Evolutionary conservation across 2,888 invertebrate species (phyloP).

Genomic region (Prosopocoilus inquinatus): DNA sequence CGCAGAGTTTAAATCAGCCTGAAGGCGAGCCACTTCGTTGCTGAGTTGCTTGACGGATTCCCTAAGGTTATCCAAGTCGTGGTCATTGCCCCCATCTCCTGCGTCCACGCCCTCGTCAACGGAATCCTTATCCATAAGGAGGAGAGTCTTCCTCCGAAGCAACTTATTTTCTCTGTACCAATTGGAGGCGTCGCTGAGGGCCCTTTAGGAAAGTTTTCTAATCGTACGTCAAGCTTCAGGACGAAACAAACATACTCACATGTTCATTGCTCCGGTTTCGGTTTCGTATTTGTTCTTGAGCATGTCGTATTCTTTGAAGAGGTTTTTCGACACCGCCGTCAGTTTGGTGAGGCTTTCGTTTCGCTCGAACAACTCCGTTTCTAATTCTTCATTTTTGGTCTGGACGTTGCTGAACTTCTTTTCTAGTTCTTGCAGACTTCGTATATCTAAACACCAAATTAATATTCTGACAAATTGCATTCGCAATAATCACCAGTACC

Average conservation of each 20-base stretch:
- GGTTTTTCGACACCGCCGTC: conserved; percentile 65
- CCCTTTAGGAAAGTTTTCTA: conserved; percentile 48
- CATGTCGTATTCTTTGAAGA: conserved; percentile 72
- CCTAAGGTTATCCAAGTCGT: conserved; percentile 67
- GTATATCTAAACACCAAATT: conserved; percentile 51
- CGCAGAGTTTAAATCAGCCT: conserved; percentile 64
- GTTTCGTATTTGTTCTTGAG: conserved; percentile 71
- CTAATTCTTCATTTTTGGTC: conserved; percentile 60
- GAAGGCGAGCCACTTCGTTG: conserved; percentile 62
- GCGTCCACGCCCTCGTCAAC: conserved; percentile 55
- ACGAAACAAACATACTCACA: conserved; percentile 44
- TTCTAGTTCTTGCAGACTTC: conserved; percentile 63
- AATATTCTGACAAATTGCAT: conserved; percentile 6
- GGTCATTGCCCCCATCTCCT: conserved; percentile 56
- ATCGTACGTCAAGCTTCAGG: background rate
- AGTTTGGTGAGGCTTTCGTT: conserved; percentile 63
- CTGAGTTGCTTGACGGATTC: conserved; percentile 66
- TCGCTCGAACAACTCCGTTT: conserved; percentile 60
- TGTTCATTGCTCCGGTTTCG: conserved; percentile 71
- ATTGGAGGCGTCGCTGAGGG: conserved; percentile 67
- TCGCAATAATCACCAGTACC: background rate
- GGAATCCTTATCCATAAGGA: conserved; percentile 59
- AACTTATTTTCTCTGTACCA: conserved; percentile 78
- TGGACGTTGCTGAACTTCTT: conserved; percentile 60
- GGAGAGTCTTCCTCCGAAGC: conserved; percentile 65